Evolutionary conservation across 2,113 vertebrate species (phyloP), one percentile per base, ranked within the genome.

Genomic region (Onychorhynchus coronatus): DNA sequence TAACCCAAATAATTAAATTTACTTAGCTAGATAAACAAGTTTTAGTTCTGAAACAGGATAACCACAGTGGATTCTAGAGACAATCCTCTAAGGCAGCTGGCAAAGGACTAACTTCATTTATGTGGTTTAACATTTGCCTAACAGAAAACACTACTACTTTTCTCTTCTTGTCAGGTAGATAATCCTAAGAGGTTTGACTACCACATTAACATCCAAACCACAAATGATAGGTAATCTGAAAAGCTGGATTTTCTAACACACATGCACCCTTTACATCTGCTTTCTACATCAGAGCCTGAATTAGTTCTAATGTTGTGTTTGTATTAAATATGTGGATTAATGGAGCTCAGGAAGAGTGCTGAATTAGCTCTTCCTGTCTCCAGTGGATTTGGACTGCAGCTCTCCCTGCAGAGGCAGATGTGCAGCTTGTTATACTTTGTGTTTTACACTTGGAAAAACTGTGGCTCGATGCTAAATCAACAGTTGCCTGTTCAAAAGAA

Each of bases 131-230:
- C 89, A 95, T 95, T 97, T 96, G 95, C 92, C 83, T 96, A 85
- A 83, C 56, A 95, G 88, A 95, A 96, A 92, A 94, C 58, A 79
- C 61, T 92, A 85, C 79, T 84, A 15, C 88, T 94, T 92, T 85
- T 93, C 92, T 95, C 70, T 86, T 86, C 80, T 65, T 95, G 93
- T 93, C 96, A 97, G 95, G 96, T 97, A 96, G 91, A 86, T 96
- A 96, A 97, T 95, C 96, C 95, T 96, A 87, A 95, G 92, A 96
- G 96, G 93, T 92, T 92, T 96, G 95, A 89, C 92, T 92, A 79
- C 80, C 70, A 84, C 89, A 91, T 96, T 96, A 96, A 84, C 88
- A 91, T 92, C 92, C 95, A 97, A 96, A 94, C 92, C 96, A 82
- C 93, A 97, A 96, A 96, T 62, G 93, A 93, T 79, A 84, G 91